Conservation (phyloP, 2,113 vertebrate genomes). For the Gasterosteus nipponicus region DNA sequence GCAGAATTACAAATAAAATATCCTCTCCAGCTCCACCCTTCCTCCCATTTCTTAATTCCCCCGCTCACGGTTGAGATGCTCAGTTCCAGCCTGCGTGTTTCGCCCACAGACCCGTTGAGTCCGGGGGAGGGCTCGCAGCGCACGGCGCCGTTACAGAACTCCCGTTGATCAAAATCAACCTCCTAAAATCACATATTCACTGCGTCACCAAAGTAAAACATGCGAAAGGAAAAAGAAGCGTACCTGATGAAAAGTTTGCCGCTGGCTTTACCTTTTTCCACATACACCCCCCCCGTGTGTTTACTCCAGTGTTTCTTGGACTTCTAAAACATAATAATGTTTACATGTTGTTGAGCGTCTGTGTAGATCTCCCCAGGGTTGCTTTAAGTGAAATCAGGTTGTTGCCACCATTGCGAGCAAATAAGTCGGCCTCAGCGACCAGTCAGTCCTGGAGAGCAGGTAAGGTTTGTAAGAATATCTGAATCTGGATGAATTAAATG, state of each 20-base stretch:
- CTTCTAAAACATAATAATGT: slow-evolving; percentile 47
- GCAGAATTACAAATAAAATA: slow-evolving; percentile 47
- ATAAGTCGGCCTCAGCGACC: too few species aligned
- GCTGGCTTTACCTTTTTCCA: slow-evolving; percentile 61
- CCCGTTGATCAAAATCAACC: slow-evolving; percentile 30
- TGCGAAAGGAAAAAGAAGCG: slow-evolving; percentile 71
- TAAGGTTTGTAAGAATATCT: too few species aligned
- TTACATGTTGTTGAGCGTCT: slow-evolving; percentile 59
- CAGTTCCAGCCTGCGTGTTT: background rate
- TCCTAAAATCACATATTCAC: slow-evolving; percentile 46
- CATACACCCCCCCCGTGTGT: slow-evolving; percentile 31
- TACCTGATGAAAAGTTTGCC: slow-evolving; percentile 65
- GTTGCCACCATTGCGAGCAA: too few species aligned
- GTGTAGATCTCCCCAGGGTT: too few species aligned
- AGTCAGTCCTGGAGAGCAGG: too few species aligned
- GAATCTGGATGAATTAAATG: too few species aligned
- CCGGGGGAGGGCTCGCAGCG: slow-evolving; percentile 39
- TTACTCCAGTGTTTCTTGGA: slow-evolving; percentile 45
- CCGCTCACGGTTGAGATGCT: slow-evolving; percentile 8
- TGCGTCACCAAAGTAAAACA: slow-evolving; percentile 30
- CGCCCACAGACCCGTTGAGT: slow-evolving; percentile 33
- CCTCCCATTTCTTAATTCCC: slow-evolving; percentile 31
- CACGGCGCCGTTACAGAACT: slow-evolving; percentile 20
- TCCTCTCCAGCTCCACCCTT: slow-evolving; percentile 49
- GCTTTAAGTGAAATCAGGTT: too few species aligned